phyloP scores from a whole-genome alignment of 2,113 vertebrate species.

The Haemorhous mexicanus region DNA sequence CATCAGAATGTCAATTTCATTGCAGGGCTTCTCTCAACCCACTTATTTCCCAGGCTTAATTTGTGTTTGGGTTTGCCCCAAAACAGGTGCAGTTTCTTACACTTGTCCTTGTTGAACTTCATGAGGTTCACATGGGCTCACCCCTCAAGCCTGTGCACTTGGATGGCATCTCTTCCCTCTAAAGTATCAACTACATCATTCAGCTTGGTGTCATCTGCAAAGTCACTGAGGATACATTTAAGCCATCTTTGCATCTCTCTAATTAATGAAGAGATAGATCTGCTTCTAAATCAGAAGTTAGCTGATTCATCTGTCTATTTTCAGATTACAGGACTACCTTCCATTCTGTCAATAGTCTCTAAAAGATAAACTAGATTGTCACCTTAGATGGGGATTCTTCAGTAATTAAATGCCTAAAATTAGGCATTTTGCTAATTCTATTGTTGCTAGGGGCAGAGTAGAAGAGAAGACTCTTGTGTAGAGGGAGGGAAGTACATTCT shows the following conservation, averaged over 20 bases:
- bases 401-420: background rate
- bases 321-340: background rate
- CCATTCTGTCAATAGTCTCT: background rate
- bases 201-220: background rate
- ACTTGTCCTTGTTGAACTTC: background rate
- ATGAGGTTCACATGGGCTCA: background rate
- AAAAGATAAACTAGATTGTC: background rate
- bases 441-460: background rate
- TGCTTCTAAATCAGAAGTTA: background rate
- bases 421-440: background rate
- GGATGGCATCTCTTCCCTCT: background rate
- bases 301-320: background rate
- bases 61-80: rapidly evolving
- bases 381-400: background rate
- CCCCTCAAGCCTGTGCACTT: background rate
- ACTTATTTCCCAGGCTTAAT: background rate
- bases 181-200: too few relatives aligned
- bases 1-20: background rate
- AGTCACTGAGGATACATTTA: background rate
- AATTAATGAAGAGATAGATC: background rate
- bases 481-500: background rate
- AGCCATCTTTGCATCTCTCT: background rate
- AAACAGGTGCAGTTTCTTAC: background rate
- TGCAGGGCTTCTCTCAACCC: background rate
- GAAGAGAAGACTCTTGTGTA: background rate